A percentile compares a stretch with the other conserved stretches of the same genome.
Conservation (phyloP, 2,888 invertebrate species). For the Melitaea athalia region DNA sequence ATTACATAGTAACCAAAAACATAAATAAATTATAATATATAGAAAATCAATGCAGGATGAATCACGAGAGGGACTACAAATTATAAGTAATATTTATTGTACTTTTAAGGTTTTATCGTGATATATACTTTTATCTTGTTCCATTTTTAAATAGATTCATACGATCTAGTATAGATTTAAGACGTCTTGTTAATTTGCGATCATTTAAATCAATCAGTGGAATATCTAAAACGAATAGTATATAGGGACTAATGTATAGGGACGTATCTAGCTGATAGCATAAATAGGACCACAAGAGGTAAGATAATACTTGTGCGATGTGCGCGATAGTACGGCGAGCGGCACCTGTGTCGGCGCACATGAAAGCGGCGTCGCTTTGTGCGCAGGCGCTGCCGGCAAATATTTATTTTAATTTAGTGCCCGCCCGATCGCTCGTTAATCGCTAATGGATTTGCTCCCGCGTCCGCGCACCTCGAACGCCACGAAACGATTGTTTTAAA, state of each 20-base stretch:
- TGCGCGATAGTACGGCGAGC: slow-evolving; percentile 49
- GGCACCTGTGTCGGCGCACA: slow-evolving; percentile 78
- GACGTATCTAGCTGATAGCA: slow-evolving; percentile 15
- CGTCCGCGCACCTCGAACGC: slow-evolving; percentile 45
- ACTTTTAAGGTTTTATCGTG: too few relatives aligned
- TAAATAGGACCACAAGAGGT: slow-evolving; percentile 11
- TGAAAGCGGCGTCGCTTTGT: slow-evolving; percentile 68
- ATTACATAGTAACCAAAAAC: too few relatives aligned
- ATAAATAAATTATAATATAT: too few relatives aligned
- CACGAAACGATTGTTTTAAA: slow-evolving; percentile 46
- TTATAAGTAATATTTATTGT: too few relatives aligned
- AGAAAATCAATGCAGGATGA: too few relatives aligned
- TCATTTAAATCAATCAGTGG: slow-evolving; percentile 19
- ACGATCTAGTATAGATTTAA: too few relatives aligned
- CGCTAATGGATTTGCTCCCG: slow-evolving; percentile 77
- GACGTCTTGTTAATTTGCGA: too few relatives aligned
- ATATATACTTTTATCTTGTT: too few relatives aligned
- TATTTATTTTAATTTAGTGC: slow-evolving; percentile 82
- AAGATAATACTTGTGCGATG: slow-evolving; percentile 27
- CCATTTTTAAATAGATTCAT: too few relatives aligned
- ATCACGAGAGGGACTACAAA: too few relatives aligned
- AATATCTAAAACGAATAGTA: slow-evolving; percentile 29
- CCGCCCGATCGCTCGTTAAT: slow-evolving; percentile 76
- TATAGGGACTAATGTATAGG: neutral
- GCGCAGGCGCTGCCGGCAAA: slow-evolving; percentile 73